Evolutionary conservation across 1,140 invertebrate species (phyloP), one percentile per base, ranked within the genome.

Genomic region (Platyura marginata): DNA sequence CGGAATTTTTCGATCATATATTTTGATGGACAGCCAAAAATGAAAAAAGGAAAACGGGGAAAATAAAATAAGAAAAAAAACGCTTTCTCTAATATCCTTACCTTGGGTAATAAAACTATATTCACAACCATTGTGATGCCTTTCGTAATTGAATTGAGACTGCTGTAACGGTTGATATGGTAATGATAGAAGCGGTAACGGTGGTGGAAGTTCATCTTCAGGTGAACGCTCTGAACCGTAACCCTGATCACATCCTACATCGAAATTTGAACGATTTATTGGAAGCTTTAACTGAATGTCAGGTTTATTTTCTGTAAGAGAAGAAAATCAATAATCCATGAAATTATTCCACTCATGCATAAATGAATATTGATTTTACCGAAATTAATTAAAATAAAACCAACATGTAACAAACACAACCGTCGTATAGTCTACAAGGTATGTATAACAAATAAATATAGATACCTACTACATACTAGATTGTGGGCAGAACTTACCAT

Each of bases 151-250:
- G n/a, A n/a, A n/a, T n/a, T n/a, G n/a, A n/a, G n/a, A n/a, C n/a
- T n/a, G n/a, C n/a, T n/a, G n/a, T n/a, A n/a, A n/a, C n/a, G n/a
- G n/a, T n/a, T n/a, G n/a, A n/a, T n/a, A n/a, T n/a, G n/a, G n/a
- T n/a, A n/a, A n/a, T n/a, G n/a, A n/a, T n/a, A n/a, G n/a, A n/a
- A 13, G 67, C 66, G 5, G 74, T 21, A 76, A 57, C 32, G 73
- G 70, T 1, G 77, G 76, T 3, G 74, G 72, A 59, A 74, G 74
- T 52, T 81, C 78, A 38, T 81, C 79, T 57, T 81, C 79, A 1
- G 77, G 79, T 1, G 78, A 81, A n/a, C 79, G 64, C 52, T 81
- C 78, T 0, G 77, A 81, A 2, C 74, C 78, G 56, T 83, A 81
- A 29, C 79, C 79, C 53, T 81, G 77, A 60, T 82, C 77, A 55